phyloP scores from a whole-genome alignment of 2,113 vertebrate genomes.

The Rallus limicola region DNA sequence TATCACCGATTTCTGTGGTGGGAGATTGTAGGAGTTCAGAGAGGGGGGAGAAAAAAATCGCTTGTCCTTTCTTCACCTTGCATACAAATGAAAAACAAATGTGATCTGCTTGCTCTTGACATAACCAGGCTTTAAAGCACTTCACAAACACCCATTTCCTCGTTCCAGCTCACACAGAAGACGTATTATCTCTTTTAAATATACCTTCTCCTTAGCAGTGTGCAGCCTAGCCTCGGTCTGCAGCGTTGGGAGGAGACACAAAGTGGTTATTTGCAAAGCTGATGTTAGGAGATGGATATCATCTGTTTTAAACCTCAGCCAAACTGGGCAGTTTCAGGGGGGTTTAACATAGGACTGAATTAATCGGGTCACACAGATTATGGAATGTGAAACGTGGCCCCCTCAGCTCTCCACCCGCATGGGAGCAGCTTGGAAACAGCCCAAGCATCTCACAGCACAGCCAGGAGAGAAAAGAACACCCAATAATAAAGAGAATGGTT shows the following conservation, averaged over 20 bases:
- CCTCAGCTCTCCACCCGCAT: background rate
- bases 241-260: constrained; percentile 20
- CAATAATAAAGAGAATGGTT: background rate
- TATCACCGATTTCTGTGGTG: background rate
- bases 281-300: background rate
- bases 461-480: fast-evolving
- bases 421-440: background rate
- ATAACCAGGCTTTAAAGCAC: constrained; percentile 42
- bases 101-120: constrained; percentile 24
- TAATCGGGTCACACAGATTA: background rate
- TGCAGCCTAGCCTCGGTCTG: background rate
- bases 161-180: constrained; percentile 32
- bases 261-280: constrained; percentile 43
- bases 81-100: constrained; percentile 38
- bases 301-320: constrained; percentile 37
- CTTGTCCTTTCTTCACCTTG: constrained; percentile 33
- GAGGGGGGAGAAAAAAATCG: background rate
- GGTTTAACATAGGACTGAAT: background rate
- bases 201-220: constrained; percentile 26
- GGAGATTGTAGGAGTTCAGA: background rate
- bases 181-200: constrained; percentile 31
- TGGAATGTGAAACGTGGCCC: background rate
- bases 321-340: background rate
- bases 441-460: background rate
- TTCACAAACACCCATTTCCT: constrained; percentile 25